These are phyloP conservation scores for Polyodon spathula DNA, from an alignment of 2,113 vertebrate genomes.

Conservation along the genomic window DNA sequence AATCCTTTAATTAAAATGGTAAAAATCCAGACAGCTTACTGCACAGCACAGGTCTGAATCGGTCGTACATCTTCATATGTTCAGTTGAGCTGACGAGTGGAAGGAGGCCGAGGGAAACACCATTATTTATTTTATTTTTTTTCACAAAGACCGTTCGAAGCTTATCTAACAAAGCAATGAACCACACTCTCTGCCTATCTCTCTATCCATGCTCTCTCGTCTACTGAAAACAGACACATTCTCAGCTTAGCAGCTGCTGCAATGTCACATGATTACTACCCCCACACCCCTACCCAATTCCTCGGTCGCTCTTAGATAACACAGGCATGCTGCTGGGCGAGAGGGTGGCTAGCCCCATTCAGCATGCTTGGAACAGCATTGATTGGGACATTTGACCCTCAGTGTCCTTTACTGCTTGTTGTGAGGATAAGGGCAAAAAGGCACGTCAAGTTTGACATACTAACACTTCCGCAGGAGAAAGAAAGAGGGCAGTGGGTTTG, in stretches of 20 bases:
- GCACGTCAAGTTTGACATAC: constrained; percentile 13
- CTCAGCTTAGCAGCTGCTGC: constrained; percentile 52
- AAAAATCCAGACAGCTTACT: too few species aligned
- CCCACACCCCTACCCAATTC: constrained; percentile 5
- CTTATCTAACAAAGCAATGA: constrained; percentile 64
- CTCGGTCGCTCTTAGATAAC: not conserved
- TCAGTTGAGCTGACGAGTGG: constrained; percentile 41
- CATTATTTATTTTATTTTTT: constrained; percentile 49
- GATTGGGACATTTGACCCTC: constrained; percentile 51
- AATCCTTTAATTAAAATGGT: constrained; percentile 26
- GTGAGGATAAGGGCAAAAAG: constrained; percentile 20
- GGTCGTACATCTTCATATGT: constrained; percentile 56
- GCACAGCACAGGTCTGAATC: constrained; percentile 39
- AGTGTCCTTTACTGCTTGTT: constrained; percentile 15
- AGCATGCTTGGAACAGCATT: constrained; percentile 37
- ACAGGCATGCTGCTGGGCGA: not conserved
- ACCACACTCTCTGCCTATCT: constrained; percentile 7
- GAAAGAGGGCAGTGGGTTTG: too few species aligned
- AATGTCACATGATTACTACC: constrained; percentile 29
- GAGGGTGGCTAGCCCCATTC: constrained; percentile 39
- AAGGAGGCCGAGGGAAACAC: constrained; percentile 38
- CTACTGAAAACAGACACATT: constrained; percentile 26
- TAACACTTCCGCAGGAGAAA: too few species aligned
- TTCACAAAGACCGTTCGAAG: constrained; percentile 46
- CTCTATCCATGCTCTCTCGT: constrained; percentile 16